Evolutionary conservation across 2,113 vertebrate genomes (phyloP).

Genomic region (Heteronetta atricapilla): DNA sequence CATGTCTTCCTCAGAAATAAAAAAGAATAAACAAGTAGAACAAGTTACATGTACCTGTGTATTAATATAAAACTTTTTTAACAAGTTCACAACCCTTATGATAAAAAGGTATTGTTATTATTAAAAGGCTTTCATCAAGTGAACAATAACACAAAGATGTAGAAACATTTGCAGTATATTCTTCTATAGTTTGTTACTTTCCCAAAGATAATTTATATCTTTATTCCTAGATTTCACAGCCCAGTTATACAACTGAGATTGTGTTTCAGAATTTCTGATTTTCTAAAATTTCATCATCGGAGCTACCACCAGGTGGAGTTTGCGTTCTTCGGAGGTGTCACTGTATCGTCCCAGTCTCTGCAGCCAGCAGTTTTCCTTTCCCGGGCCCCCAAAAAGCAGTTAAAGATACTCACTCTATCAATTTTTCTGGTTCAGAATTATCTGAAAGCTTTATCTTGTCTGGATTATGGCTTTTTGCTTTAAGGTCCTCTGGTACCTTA

Average conservation of each 20-base stretch:
- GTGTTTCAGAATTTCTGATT: neutral
- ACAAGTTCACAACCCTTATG: neutral
- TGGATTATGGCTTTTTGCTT: neutral
- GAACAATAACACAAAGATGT: neutral
- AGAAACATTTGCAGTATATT: neutral
- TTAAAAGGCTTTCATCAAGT: neutral
- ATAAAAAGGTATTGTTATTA: neutral
- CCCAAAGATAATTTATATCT: neutral
- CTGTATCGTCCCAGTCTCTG: neutral
- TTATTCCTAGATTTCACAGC: neutral
- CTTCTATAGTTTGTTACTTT: neutral
- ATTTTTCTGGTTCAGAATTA: neutral
- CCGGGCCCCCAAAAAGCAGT: neutral
- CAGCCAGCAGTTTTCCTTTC: constrained; percentile 13
- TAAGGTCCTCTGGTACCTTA: neutral
- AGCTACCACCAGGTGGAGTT: constrained; percentile 6
- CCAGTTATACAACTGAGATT: neutral
- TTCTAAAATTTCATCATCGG: neutral
- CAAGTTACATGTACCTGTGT: neutral
- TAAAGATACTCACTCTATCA: neutral
- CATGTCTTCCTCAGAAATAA: neutral
- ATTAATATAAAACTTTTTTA: neutral
- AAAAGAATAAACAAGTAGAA: neutral
- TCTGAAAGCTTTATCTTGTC: neutral
- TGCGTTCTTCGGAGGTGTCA: neutral